Percentiles rank a stretch among this genome's conserved stretches.
Evolutionary conservation across 1,140 invertebrate genomes (phyloP).

Genomic region (Nasonia giraulti): DNA sequence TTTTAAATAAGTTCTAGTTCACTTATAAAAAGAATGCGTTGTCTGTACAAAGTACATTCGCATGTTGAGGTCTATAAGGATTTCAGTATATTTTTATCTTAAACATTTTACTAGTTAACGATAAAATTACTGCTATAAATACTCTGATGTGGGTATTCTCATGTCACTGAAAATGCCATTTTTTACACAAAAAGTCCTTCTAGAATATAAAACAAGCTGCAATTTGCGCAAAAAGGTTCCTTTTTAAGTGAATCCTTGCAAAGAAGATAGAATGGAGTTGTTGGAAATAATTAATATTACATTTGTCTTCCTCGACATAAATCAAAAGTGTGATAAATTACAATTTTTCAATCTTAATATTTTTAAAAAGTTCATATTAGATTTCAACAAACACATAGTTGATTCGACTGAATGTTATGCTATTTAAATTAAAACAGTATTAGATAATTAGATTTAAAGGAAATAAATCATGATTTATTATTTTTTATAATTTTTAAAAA

Average conservation of each 20-base stretch:
- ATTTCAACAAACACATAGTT: not conserved
- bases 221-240: not conserved
- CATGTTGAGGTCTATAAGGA: not conserved
- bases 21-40: not conserved
- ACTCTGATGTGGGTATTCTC: constrained; percentile 3
- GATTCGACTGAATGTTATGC: not conserved
- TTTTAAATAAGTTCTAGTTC: not conserved
- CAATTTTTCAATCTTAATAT: not conserved
- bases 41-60: not conserved
- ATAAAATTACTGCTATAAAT: constrained; percentile 15
- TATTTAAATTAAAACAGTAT: constrained; percentile 15
- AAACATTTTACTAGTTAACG: not conserved
- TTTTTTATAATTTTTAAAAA: not conserved
- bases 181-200: not conserved
- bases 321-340: not conserved
- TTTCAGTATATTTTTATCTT: constrained; percentile 13
- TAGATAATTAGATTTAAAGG: constrained; percentile 8
- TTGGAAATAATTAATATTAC: not conserved
- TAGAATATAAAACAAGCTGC: not conserved
- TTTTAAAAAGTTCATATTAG: not conserved
- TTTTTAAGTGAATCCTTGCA: no score
- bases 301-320: not conserved
- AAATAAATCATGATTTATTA: not conserved
- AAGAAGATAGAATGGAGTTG: no score
- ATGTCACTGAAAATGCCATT: not conserved